Percentiles rank a stretch among this genome's conserved stretches.
Conservation (phyloP, 2,888 invertebrate species). For the Abrostola tripartita region DNA sequence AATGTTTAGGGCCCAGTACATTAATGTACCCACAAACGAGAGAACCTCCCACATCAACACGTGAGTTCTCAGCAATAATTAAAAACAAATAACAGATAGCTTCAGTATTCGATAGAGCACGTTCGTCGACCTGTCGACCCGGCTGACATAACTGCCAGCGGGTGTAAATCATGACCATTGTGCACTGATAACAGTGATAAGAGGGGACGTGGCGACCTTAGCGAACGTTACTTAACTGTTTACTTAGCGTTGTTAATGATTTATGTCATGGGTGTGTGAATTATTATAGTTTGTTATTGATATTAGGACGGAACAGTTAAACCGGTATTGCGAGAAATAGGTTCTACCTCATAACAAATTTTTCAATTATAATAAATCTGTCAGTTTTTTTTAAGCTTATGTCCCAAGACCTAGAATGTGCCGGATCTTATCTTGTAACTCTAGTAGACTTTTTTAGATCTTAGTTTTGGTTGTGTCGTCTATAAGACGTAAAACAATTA, state of each 20-base stretch:
- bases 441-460: too few species aligned
- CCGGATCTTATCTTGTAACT: too few species aligned
- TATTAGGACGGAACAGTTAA: neutral
- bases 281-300: neutral
- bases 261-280: neutral
- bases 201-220: slow-evolving; percentile 48
- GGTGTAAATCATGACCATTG: slow-evolving; percentile 55
- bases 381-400: too few species aligned
- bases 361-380: too few species aligned
- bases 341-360: too few species aligned
- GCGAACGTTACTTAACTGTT: slow-evolving; percentile 30
- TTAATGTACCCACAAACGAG: neutral
- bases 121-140: slow-evolving; percentile 59
- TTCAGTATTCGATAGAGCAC: slow-evolving; percentile 15
- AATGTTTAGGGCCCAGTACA: too few species aligned
- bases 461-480: too few species aligned
- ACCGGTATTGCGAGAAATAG: too few species aligned
- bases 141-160: slow-evolving; percentile 41
- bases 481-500: too few species aligned
- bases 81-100: slow-evolving; percentile 18
- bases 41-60: slow-evolving; percentile 13
- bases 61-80: slow-evolving; percentile 18
- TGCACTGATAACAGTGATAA: slow-evolving; percentile 61
- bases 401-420: too few species aligned
- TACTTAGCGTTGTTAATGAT: slow-evolving; percentile 7